These are phyloP conservation scores for Drosophila tani DNA, from an alignment of 1,140 invertebrate genomes.

Conservation along the genomic window DNA sequence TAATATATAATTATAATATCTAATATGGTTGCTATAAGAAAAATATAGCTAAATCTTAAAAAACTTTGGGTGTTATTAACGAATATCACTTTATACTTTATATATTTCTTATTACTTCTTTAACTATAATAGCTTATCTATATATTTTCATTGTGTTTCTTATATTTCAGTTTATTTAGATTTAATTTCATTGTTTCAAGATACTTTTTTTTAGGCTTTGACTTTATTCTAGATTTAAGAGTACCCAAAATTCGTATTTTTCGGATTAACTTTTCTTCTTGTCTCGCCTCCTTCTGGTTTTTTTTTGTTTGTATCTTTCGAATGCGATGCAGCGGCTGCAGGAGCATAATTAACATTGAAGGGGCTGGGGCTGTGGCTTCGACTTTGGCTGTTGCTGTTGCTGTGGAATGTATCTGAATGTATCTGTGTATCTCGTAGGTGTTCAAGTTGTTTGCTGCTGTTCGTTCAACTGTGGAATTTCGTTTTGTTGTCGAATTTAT, in stretches of 20 bases:
- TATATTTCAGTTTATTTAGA: neutral
- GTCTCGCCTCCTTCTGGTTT: conserved; percentile 4
- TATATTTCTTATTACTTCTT: neutral
- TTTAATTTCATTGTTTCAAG: neutral
- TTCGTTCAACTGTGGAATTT: conserved; percentile 75
- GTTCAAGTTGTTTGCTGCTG: conserved; percentile 60
- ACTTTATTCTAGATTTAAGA: neutral
- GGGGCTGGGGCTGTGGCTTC: conserved; percentile 17
- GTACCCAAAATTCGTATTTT: conserved; percentile 15
- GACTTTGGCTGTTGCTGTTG: conserved; percentile 10
- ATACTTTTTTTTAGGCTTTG: neutral
- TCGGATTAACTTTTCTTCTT: neutral
- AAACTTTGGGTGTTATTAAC: neutral
- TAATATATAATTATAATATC: no score
- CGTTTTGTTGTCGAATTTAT: conserved; percentile 83
- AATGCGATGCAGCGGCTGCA: conserved; percentile 54
- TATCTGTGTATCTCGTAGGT: conserved; percentile 76
- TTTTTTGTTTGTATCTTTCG: conserved; percentile 58
- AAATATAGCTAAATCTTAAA: neutral
- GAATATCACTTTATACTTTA: neutral
- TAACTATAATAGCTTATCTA: neutral
- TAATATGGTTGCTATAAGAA: neutral
- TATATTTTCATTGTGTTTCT: neutral
- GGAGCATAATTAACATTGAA: conserved; percentile 77
- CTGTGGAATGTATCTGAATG: conserved; percentile 63